Evolutionary conservation across 2,888 invertebrate genomes (phyloP), one percentile per base, ranked within the genome.

Genomic region (Ochropacha duplaris): DNA sequence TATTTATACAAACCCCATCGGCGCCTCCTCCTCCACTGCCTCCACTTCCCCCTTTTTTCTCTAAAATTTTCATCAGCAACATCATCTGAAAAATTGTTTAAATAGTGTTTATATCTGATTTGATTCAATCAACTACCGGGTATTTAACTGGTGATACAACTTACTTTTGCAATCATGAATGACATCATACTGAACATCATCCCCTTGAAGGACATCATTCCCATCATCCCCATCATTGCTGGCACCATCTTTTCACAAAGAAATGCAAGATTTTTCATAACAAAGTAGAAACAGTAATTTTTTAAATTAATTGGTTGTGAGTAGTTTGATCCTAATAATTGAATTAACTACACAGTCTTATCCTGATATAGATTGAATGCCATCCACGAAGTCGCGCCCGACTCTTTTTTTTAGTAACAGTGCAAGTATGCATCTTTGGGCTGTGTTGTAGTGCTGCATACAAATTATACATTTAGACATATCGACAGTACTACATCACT

Each of bases 121-220:
- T 31, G n/a, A n/a, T 31, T 31, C 2, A 31, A 12, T 31, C 12
- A 31, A 31, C 8, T 12, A 31, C n/a, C n/a, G n/a, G n/a, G n/a
- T 12, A 12, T 31, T 12, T 31, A 12, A 12, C 31, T 31, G 1
- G 31, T 31, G 3, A 31, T 12, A 12, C 0, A n/a, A 50, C 60
- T 90, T 73, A 94, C 93, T 84, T 94, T 95, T 1, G 94, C 90
- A 57, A 95, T 74, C 91, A 94, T 92, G 63, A 94, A 87, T 0
- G 94, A 93, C 88, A 94, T 92, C 80, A 94, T 94, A 50, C 94
- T 93, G 76, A 95, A 93, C 86, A 94, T 90, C 93, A 94, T 94
- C 14, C 94, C 93, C 72, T 94, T 94, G 75, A 94, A 90, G 0
- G 94, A 92, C 87, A 94, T 93, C 88, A 94, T 91, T 24, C 94